These are phyloP conservation scores for Scrobipalpa atriplicella DNA, from an alignment of 2,888 invertebrate genomes.

Conservation along the genomic window DNA sequence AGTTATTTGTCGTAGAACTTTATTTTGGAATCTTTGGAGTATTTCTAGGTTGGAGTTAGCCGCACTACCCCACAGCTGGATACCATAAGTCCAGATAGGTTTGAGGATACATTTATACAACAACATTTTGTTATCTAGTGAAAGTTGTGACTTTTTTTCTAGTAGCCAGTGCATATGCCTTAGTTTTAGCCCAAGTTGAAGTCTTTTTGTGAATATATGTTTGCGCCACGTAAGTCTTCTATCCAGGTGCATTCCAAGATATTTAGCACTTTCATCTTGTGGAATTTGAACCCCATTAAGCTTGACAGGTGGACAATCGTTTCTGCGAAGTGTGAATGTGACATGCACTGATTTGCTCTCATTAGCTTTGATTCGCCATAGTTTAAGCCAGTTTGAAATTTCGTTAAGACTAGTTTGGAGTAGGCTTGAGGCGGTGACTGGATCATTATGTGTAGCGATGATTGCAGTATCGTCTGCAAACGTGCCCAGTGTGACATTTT, in stretches of 20 bases:
- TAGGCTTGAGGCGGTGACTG: neutral
- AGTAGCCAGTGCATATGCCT: slow-evolving; percentile 15
- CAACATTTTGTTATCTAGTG: slow-evolving; percentile 26
- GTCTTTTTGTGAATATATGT: slow-evolving; percentile 21
- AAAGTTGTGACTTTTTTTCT: slow-evolving; percentile 22
- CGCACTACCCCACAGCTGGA: slow-evolving; percentile 25
- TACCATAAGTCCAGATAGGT: slow-evolving; percentile 29
- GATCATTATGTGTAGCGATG: neutral
- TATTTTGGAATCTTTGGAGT: neutral
- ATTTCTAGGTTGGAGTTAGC: slow-evolving; percentile 22
- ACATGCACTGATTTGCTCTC: neutral
- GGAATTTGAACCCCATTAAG: neutral
- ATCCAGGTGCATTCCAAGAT: slow-evolving; percentile 25
- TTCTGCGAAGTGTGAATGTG: neutral
- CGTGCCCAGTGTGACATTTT: slow-evolving; percentile 1
- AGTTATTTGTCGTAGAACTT: neutral
- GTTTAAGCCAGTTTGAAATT: neutral
- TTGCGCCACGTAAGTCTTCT: slow-evolving; percentile 19
- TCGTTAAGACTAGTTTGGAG: neutral
- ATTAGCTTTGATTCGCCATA: slow-evolving; percentile 16
- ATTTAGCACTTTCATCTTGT: neutral
- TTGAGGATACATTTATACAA: slow-evolving; percentile 22
- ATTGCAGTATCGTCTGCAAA: slow-evolving; percentile 18
- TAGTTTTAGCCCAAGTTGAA: slow-evolving; percentile 14
- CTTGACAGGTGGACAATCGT: slow-evolving; percentile 2